These are phyloP conservation scores for Papilio xuthus DNA, from an alignment of 1,140 invertebrate species.

Conservation along the genomic window DNA sequence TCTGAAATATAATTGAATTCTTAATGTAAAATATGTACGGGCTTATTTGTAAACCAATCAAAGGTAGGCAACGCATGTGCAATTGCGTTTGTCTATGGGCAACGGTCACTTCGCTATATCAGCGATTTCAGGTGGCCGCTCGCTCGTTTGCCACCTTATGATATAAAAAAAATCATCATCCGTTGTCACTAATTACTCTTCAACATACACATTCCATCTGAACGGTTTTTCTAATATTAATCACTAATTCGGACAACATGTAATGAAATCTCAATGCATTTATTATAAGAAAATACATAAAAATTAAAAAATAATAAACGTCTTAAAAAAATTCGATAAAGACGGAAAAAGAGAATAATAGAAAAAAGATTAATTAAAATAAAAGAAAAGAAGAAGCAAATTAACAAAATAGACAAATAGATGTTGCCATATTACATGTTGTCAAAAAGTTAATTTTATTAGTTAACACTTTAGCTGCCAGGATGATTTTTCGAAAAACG, in stretches of 20 bases:
- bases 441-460: not conserved
- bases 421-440: not conserved
- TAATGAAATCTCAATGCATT: not conserved
- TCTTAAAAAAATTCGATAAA: no score
- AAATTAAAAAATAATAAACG: no score
- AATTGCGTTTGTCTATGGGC: no score
- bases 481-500: no score
- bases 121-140: no score
- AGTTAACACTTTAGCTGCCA: no score
- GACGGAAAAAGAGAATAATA: not conserved
- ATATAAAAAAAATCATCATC: no score
- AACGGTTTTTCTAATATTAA: not conserved
- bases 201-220: not conserved
- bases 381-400: not conserved
- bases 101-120: no score
- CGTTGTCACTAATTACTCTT: not conserved
- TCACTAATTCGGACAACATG: not conserved
- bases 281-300: no score
- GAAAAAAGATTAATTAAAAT: not conserved
- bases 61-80: no score
- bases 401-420: not conserved
- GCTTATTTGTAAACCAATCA: not conserved
- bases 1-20: not conserved
- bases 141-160: no score
- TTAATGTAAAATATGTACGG: not conserved